Base-by-base conservation (phyloP, 2,797 vertebrate species). In the Chelon auratus region DNA sequence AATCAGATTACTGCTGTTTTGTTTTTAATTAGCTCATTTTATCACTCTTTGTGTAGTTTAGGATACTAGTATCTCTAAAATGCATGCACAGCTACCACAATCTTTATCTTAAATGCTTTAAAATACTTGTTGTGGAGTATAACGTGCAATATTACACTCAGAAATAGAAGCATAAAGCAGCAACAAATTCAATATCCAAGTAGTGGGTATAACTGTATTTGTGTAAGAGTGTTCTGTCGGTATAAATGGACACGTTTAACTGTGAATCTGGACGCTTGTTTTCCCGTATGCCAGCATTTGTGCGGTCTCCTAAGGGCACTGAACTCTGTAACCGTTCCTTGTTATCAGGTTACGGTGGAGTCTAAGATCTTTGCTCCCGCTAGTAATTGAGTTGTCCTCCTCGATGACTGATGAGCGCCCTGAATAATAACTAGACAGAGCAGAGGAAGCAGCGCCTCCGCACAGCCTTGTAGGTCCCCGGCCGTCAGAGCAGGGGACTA, bases 401-500 rank as follows among this genome's bases (percentile, higher is more conserved):
- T 37, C 11, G 9, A 67, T 76, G 70, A 63, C 47, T 52, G 37
- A 82, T 62, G 47, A 53, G 43, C 47, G 36, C 9, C 8, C 18
- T 81, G 66, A 85, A 30, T 68, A 64, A 85, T 15, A 47, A 40
- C 43, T 43, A 0, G 14, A 42, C n/a, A 17, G 0, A 61, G 43
- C 42, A 1, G 53, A 52, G 40, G 64, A 72, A 58, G 54, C 54
- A 17, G 43, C 15, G 7, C 30, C 30, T 33, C 30, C 30, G 30
- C 30, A 33, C 30, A 11, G 26, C 56, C 42, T 42, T 47, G 51
- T 68, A 40, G 53, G 4, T 69, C 55, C 2, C 14, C 68, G 12
- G 20, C 26, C 30, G 48, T 78, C 51, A 78, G 75, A 76, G 74
- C 36, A 33, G 1, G n/a, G 39, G 54, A 75, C 58, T 56, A 39